These are phyloP conservation scores for Amitus sp. DNA, from an alignment of 2,888 invertebrate genomes.

Conservation along the genomic window DNA sequence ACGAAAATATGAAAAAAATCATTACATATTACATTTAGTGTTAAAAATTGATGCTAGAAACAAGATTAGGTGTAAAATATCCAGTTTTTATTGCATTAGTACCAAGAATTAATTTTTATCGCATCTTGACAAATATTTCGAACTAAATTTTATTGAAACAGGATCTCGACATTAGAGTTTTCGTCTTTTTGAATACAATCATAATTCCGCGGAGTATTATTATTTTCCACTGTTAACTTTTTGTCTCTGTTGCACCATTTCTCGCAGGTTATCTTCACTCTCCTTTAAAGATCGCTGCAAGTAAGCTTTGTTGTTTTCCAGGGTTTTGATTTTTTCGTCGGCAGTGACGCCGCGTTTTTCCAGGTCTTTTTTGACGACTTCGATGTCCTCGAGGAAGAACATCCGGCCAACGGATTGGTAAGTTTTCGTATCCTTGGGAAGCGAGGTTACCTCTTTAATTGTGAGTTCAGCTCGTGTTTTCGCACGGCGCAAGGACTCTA, in stretches of 20 bases:
- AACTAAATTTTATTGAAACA: no score
- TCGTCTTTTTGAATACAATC: no score
- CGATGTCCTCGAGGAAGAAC: conserved; percentile 79
- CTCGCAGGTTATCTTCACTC: conserved; percentile 85
- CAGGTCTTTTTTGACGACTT: conserved; percentile 73
- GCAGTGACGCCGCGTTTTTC: conserved; percentile 70
- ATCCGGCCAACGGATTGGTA: conserved; percentile 88
- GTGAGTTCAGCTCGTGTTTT: conserved; percentile 80
- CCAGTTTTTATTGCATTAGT: no score
- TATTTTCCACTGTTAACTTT: conserved; percentile 53
- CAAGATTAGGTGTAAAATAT: no score
- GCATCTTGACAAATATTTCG: no score
- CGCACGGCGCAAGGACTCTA: conserved; percentile 74
- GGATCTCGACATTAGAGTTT: no score
- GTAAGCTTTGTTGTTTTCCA: conserved; percentile 82
- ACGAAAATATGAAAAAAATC: no score
- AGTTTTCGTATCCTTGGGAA: conserved; percentile 75
- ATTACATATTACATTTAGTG: no score
- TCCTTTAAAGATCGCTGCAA: conserved; percentile 85
- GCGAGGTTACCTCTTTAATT: conserved; percentile 69
- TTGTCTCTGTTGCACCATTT: conserved; percentile 77
- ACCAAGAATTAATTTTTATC: no score
- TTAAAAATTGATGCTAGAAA: no score
- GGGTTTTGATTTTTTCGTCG: conserved; percentile 75
- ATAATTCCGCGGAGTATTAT: no score